A percentile compares a stretch with the other conserved stretches of the same genome.
These are phyloP conservation scores for Scomber scombrus DNA, from an alignment of 2,113 vertebrate genomes.

Conservation along the genomic window DNA sequence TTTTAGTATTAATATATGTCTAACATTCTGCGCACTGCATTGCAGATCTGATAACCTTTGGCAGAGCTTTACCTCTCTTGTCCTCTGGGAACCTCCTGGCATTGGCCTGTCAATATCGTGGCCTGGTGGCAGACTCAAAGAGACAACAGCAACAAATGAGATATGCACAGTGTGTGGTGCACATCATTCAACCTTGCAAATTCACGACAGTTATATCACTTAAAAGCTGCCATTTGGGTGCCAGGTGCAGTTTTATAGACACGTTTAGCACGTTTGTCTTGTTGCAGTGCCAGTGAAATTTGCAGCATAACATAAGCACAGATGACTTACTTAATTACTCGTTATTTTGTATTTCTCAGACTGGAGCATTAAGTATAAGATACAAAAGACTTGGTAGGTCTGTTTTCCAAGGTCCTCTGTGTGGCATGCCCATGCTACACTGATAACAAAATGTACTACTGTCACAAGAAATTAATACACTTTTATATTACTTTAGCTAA, in stretches of 20 bases:
- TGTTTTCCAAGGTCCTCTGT: too few species aligned
- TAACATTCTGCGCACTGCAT: slow-evolving; percentile 19
- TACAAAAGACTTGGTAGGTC: too few species aligned
- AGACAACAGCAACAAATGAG: slow-evolving; percentile 13
- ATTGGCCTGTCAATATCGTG: slow-evolving; percentile 28
- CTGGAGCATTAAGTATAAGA: not conserved
- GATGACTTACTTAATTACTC: not conserved
- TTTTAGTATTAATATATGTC: slow-evolving; percentile 10
- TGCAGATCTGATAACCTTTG: slow-evolving; percentile 47
- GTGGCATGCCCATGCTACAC: too few species aligned
- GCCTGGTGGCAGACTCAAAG: slow-evolving; percentile 2
- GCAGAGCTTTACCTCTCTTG: slow-evolving; percentile 28
- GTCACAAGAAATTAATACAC: too few species aligned
- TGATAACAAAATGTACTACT: too few species aligned
- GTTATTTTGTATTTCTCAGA: not conserved
- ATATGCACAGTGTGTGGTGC: not conserved
- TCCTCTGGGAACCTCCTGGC: slow-evolving; percentile 40
- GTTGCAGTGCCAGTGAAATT: not conserved
- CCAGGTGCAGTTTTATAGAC: not conserved
- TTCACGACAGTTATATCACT: not conserved
- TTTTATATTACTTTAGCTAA: too few species aligned
- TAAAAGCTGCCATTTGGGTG: not conserved
- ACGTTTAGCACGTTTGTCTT: not conserved
- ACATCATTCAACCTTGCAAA: not conserved
- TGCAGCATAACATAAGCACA: too few species aligned